Conservation (phyloP, 2,113 vertebrate species). For the Protobothrops mucrosquamatus region DNA sequence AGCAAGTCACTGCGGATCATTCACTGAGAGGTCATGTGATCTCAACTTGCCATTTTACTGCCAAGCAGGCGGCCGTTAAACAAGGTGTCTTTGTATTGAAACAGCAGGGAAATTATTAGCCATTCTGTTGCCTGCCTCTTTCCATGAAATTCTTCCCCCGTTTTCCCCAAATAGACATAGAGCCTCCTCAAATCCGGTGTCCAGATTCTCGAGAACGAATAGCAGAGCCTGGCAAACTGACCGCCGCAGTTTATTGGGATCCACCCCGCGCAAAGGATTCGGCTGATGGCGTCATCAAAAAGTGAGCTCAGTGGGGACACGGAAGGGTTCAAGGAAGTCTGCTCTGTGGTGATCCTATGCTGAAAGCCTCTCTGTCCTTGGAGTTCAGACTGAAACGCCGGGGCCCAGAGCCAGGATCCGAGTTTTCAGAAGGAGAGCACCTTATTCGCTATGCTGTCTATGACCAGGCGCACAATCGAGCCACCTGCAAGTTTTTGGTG, state of each 20-base stretch:
- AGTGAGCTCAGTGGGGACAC: conserved; percentile 64
- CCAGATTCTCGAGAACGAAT: conserved; percentile 84
- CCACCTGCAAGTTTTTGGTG: conserved; percentile 92
- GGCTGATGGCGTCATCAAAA: conserved; percentile 80
- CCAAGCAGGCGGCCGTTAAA: neutral
- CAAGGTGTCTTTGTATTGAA: neutral
- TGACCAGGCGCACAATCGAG: conserved; percentile 88
- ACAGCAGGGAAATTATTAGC: neutral
- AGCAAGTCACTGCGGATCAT: neutral
- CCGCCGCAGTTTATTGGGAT: conserved; percentile 84
- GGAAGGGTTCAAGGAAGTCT: neutral
- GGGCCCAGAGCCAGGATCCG: conserved; percentile 80
- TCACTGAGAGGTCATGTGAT: neutral
- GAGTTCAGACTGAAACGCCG: conserved; percentile 77
- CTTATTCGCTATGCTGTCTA: conserved; percentile 88
- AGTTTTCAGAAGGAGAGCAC: conserved; percentile 83
- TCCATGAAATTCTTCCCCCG: conserved; percentile 18
- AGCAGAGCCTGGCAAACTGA: conserved; percentile 89
- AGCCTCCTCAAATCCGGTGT: conserved; percentile 92
- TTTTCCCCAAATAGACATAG: conserved; percentile 74
- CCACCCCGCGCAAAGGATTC: conserved; percentile 85
- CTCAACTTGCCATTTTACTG: neutral
- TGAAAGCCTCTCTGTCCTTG: neutral
- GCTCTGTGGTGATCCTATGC: neutral
- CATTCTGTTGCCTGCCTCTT: neutral